Evolutionary conservation across 2,888 invertebrate genomes (phyloP), one percentile per base, ranked within the genome.

Genomic region (Notocelia uddmanniana): DNA sequence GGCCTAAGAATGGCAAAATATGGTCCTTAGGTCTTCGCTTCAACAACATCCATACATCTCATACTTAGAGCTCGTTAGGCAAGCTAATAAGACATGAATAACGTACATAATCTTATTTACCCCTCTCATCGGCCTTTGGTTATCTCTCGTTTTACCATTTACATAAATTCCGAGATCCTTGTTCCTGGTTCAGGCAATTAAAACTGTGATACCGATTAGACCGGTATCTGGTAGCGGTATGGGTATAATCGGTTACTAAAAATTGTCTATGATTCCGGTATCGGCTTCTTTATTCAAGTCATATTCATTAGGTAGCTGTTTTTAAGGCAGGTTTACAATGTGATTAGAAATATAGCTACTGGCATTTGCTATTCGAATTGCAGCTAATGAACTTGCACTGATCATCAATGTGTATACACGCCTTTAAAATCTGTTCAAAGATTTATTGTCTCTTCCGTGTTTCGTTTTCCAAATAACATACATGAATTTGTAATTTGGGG

Each of bases 191-290:
- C 62, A 19, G 48, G 57, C 64, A 52, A 66, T 45, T 70, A 69
- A 63, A 57, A 57, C 31, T 69, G 68, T 63, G 19, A 58, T 58
- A 58, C 26, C 55, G 50, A 50, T 58, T 41, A n/a, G 15, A 70
- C 52, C 58, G 50, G 70, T 58, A 57, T 34, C 50, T 21, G 34
- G 55, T 66, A 66, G 64, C 59, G 23, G 48, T 34, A 34, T n/a
- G 21, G 5, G 26, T 63, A 63, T 50, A 58, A 64, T 70, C 21
- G 26, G 58, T 50, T 34, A 34, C 55, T 50, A 57, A 63, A 63
- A 34, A 52, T 58, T 41, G 34, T 23, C 23, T 8, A n/a, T 23
- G 10, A 41, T 58, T 41, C 26, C 50, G 31, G 58, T 66, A 70
- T 45, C 48, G 37, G 64, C 58, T 21, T 63, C 26, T 41, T 31